phyloP scores from a whole-genome alignment of 1,140 invertebrate species.

The Triops longicaudatus region DNA sequence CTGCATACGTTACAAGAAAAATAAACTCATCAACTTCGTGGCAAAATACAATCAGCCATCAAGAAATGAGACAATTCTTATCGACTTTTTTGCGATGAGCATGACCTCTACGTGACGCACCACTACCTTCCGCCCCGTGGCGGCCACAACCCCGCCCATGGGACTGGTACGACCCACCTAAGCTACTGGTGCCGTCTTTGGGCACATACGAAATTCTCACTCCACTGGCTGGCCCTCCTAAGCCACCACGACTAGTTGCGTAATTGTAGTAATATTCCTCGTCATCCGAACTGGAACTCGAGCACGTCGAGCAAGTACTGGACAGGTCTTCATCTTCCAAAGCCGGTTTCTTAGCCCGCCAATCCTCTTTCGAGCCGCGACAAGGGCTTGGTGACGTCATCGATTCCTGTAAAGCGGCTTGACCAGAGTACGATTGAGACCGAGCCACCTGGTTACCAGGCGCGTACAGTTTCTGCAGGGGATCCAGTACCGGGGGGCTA shows the following conservation, averaged over 20 bases:
- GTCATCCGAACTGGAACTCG: constrained; percentile 64
- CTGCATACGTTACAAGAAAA: not conserved
- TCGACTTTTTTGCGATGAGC: constrained; percentile 10
- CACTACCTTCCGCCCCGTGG: not conserved
- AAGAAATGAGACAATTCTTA: constrained; percentile 14
- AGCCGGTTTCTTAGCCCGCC: constrained; percentile 23
- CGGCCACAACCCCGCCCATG: not conserved
- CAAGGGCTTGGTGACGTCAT: not conserved
- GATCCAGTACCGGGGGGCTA: not conserved
- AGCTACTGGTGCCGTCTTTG: constrained; percentile 67
- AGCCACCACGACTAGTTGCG: constrained; percentile 55
- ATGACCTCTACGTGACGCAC: constrained; percentile 6
- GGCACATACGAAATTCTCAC: constrained; percentile 81
- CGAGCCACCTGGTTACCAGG: constrained; percentile 12
- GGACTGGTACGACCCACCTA: constrained; percentile 33
- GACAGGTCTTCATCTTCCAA: constrained; percentile 17
- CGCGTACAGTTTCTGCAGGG: not conserved
- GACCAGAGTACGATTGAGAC: constrained; percentile 25
- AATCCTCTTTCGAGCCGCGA: not conserved
- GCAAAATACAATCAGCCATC: not conserved
- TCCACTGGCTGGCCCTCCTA: constrained; percentile 64
- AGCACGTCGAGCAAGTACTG: constrained; percentile 75
- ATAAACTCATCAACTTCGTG: not conserved
- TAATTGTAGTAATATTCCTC: constrained; percentile 70
- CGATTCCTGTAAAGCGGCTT: not conserved